Evolutionary conservation across 30 jellyfish, hydroid and myxozoan genomes (phyloP), one percentile per base, ranked within the genome.

Genomic region (Cassiopea xamachana): DNA sequence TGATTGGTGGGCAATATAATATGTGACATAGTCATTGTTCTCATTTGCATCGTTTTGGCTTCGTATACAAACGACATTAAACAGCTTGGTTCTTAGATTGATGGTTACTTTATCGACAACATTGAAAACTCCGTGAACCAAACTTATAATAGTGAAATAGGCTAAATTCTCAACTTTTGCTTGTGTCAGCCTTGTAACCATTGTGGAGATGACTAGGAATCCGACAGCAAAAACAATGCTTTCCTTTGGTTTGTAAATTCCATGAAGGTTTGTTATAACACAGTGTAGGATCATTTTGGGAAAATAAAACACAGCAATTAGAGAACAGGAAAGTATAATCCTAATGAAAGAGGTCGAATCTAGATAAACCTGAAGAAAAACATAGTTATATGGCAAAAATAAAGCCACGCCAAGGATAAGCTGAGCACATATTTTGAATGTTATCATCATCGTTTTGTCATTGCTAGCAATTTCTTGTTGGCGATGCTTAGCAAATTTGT

Each of bases 61-160:
- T 2, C 80, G 51, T 55, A 14, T 71, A 71, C 55, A 71, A 60
- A 78, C 4, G 49, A n/a, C 7, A 27, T 44, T 49, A 5, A 43
- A 48, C 1, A 78, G 18, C 17, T 78, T 49, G 4, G 46, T 59
- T 43, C 82, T 73, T 44, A 82, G 15, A 1, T 82, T 82, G 61
- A 62, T n/a, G 55, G 71, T 46, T 10, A 82, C 73, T 67, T 82
- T 82, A 19, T 82, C 90, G 39, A 82, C 15, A 7, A 82, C 82
- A 50, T 64, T 67, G 10, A 82, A 74, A 17, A 67, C 15, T 43
- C 90, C 83, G 45, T 82, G 90, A 51, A 67, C 90, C 49, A 82
- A 14, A 51, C 90, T 82, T 71, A 82, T 67, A 19, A 67, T 50
- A 7, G 68, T 70, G 73, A 82, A 82, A 7, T 50, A 17, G 73